These are phyloP conservation scores for Melipona beecheii DNA, from an alignment of 2,888 invertebrate genomes.

Conservation along the genomic window DNA sequence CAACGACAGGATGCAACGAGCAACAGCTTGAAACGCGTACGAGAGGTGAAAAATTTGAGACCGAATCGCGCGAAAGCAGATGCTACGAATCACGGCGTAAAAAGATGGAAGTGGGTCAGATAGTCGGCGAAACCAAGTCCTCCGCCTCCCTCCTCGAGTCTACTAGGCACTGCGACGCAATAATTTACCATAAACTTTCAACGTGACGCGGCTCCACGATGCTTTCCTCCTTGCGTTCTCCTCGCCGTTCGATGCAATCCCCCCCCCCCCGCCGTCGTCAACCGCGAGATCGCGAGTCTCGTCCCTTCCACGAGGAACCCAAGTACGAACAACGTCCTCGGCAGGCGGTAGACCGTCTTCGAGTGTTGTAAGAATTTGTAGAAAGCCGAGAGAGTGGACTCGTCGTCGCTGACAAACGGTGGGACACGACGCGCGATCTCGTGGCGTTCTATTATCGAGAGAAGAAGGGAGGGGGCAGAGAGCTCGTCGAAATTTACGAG, in stretches of 20 bases:
- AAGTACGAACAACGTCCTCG: conserved; percentile 14
- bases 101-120: conserved; percentile 82
- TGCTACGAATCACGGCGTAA: conserved; percentile 72
- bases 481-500: neutral
- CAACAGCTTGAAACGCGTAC: too few relatives aligned
- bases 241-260: too few relatives aligned
- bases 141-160: conserved; percentile 57
- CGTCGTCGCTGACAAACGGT: neutral
- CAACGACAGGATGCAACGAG: too few relatives aligned
- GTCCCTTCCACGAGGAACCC: conserved; percentile 1
- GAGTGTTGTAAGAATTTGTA: neutral
- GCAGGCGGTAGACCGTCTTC: neutral
- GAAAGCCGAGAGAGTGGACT: conserved; percentile 4
- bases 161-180: conserved; percentile 79
- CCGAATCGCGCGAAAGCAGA: conserved; percentile 13
- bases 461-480: too few relatives aligned
- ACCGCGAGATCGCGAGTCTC: conserved; percentile 15
- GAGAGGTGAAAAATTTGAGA: too few relatives aligned
- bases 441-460: neutral
- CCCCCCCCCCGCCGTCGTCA: neutral
- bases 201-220: conserved; percentile 74
- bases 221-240: conserved; percentile 61
- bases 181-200: conserved; percentile 81
- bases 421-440: neutral
- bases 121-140: conserved; percentile 71